These are phyloP conservation scores for Neopelma chrysocephalum DNA, from an alignment of 2,797 vertebrate genomes.

Conservation along the genomic window DNA sequence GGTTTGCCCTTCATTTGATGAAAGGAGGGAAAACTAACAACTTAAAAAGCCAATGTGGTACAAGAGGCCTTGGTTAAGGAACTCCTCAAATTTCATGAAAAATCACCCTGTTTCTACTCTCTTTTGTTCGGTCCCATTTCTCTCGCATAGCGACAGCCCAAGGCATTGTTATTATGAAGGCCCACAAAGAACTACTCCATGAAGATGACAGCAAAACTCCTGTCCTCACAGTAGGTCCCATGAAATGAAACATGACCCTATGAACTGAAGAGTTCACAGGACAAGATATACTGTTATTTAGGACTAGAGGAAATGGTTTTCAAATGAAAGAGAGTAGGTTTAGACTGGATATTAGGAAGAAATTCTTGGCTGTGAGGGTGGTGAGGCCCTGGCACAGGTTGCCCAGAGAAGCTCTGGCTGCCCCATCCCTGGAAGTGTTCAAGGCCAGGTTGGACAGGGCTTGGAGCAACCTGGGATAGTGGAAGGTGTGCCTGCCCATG, in stretches of 20 bases:
- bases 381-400: neutral
- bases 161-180: neutral
- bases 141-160: neutral
- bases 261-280: neutral
- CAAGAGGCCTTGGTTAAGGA: neutral
- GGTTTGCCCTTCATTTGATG: neutral
- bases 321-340: neutral
- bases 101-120: neutral
- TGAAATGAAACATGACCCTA: neutral
- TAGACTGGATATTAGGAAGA: neutral
- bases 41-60: neutral
- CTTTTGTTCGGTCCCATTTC: neutral
- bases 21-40: neutral
- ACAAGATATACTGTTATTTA: neutral
- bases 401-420: neutral
- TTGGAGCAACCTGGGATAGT: neutral
- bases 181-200: neutral
- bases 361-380: neutral
- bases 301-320: neutral
- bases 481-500: neutral
- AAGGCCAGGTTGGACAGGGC: accelerated
- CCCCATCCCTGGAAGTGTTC: neutral
- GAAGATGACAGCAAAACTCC: neutral
- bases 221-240: neutral
- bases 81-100: neutral